Base-by-base conservation (phyloP, 2,113 vertebrate species). In the Bothrops jararaca region DNA sequence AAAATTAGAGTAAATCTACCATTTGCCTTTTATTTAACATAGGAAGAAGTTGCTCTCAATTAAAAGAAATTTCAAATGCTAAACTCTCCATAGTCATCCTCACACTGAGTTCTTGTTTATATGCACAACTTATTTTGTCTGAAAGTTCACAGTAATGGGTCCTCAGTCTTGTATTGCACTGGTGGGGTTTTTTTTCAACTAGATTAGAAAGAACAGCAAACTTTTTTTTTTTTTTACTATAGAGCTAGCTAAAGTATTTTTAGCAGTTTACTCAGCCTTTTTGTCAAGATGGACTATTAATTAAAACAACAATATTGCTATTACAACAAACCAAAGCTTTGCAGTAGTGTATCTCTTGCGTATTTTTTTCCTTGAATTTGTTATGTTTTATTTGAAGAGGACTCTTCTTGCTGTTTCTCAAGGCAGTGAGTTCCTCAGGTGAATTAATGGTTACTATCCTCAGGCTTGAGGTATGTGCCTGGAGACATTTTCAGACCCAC, bases 361-460 rank as follows among this genome's bases (percentile, higher is more conserved):
- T 24, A 56, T 5, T 29, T 39, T 4, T 2, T 1, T 4, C 11
- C 22, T 56, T 53, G 86, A 69, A 4, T 45, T 50, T 60, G 23
- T 29, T 5, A 22, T 26, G 39, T 3, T 22, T 53, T 45, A 18
- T 4, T 18, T 48, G 26, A 69, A 80, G 15, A 34, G n/a, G 11
- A 24, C 24, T 85, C 12, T 10, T 64, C 29, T 34, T 10, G 64
- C 48, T 45, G 24, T 20, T 45, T 91, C 94, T 91, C 93, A 93
- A 52, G 4, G 94, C 88, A 85, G 20, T 86, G 89, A 86, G 53
- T 52, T 92, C 87, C 91, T 5, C 91, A 89, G 95, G n/a, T 88
- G 89, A 42, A 50, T 86, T 92, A 52, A n/a, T 50, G 39, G 69
- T 90, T 93, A 26, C 22, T 94, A 0, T 74, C 88, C 34, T 91